Evolutionary conservation across 2,797 vertebrate species (phyloP).

Genomic region (Girardinus metallicus): DNA sequence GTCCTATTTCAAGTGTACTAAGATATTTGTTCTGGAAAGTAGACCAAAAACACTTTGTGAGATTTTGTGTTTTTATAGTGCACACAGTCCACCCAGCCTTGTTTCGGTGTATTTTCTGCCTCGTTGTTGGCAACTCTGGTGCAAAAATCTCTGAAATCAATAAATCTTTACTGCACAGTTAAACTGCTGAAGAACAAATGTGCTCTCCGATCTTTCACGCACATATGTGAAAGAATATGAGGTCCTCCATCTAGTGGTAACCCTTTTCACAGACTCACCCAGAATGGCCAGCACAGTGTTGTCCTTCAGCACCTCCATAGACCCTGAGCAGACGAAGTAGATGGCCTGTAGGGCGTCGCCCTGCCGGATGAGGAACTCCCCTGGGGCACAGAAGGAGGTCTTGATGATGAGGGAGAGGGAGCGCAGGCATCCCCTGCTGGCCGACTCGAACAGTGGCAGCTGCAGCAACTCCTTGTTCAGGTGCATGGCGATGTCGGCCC

Average conservation of each 20-base stretch:
- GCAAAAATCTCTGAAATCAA: neutral
- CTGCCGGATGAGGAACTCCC: conserved; percentile 95
- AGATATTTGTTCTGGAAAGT: too few relatives aligned
- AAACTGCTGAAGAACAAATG: neutral
- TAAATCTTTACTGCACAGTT: neutral
- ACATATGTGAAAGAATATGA: neutral
- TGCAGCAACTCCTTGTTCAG: conserved; percentile 96
- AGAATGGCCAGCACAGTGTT: conserved; percentile 95
- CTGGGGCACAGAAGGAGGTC: conserved; percentile 95
- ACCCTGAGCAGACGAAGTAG: conserved; percentile 97
- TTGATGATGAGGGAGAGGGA: conserved; percentile 97
- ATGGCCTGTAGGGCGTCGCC: conserved; percentile 96
- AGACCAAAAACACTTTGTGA: too few relatives aligned
- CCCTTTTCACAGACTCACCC: conserved; percentile 72
- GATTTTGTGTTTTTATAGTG: too few relatives aligned
- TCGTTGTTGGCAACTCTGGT: neutral
- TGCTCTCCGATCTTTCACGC: neutral
- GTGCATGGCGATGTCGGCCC: conserved; percentile 97
- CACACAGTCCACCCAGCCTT: neutral
- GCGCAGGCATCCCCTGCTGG: conserved; percentile 95
- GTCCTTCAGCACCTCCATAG: conserved; percentile 97
- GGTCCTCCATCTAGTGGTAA: neutral
- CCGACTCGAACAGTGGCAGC: conserved; percentile 92
- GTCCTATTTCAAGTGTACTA: too few relatives aligned
- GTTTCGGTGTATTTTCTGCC: neutral